Percentiles rank a stretch among this genome's conserved stretches.
phyloP scores from a whole-genome alignment of 2,797 vertebrate genomes.

The Peromyscus aztecus region DNA sequence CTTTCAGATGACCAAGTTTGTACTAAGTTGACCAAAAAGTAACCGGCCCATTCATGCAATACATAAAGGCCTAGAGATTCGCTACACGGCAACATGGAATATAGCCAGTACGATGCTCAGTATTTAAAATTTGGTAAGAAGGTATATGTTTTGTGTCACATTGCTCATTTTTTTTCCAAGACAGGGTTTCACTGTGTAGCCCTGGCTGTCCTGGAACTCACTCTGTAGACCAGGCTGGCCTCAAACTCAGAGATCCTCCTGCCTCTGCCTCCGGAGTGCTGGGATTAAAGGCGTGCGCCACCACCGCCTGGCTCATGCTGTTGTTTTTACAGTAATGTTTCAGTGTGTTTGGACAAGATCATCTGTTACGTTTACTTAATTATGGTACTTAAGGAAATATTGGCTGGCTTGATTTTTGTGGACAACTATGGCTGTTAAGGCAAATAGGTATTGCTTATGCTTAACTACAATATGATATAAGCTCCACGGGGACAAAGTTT shows the following conservation, averaged over 20 bases:
- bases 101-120: neutral
- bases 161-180: neutral
- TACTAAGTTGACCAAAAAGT: neutral
- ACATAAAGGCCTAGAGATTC: neutral
- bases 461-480: neutral
- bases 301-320: neutral
- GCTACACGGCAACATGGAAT: neutral
- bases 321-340: neutral
- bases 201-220: neutral
- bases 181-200: neutral
- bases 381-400: neutral
- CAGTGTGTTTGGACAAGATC: slow-evolving; percentile 1
- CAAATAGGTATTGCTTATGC: neutral
- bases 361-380: neutral
- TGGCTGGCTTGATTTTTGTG: slow-evolving; percentile 19
- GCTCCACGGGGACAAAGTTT: neutral
- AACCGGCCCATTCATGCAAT: neutral
- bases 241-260: neutral
- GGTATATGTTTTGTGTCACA: neutral
- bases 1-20: neutral
- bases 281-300: neutral
- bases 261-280: neutral
- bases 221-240: neutral
- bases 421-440: neutral
- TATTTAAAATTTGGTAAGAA: neutral